Evolutionary conservation across 2,888 invertebrate species (phyloP), one percentile per base, ranked within the genome.

Genomic region (Muschampia plurimacula): DNA sequence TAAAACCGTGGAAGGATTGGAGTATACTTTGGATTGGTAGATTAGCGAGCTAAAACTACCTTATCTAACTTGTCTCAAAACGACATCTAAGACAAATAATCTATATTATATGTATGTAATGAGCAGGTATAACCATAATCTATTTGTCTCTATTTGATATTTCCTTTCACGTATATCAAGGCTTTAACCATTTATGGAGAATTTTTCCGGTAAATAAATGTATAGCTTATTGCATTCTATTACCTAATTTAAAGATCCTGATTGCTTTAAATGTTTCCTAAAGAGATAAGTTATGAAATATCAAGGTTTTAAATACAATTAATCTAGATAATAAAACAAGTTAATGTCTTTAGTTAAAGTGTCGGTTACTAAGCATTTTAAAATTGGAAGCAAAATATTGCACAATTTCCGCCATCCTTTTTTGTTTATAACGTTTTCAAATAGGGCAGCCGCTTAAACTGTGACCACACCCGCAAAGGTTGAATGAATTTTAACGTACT

Each of bases 401-500:
- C 22, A 22, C 22, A 22, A 22, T 22, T 22, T 22, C 22, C 22
- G 22, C 22, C 0, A 22, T 22, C 22, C 22, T 22, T 22, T 22
- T 22, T 22, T 22, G 22, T 22, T 22, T 22, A 15, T 63, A 7
- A 44, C 22, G 22, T 22, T 22, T 15, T n/a, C 4, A 64, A 44
- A 64, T 41, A 63, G 4, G 3, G 44, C n/a, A 15, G 12, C 22
- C 82, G 82, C 86, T 75, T 0, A 1, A 49, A 82, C 52, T 78
- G 15, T 0, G 49, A 75, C 83, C 83, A 74, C 72, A 80, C 77
- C 83, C 74, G 13, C 44, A 44, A 72, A 63, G 72, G 79, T 79
- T 76, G 72, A 76, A 81, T 84, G 86, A 87, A 85, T 87, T 91
- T 90, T 88, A 89, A 87, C 88, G 86, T 87, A 84, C 86, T 80